Evolutionary conservation across 2,113 vertebrate species (phyloP).

Genomic region (Felis chaus): DNA sequence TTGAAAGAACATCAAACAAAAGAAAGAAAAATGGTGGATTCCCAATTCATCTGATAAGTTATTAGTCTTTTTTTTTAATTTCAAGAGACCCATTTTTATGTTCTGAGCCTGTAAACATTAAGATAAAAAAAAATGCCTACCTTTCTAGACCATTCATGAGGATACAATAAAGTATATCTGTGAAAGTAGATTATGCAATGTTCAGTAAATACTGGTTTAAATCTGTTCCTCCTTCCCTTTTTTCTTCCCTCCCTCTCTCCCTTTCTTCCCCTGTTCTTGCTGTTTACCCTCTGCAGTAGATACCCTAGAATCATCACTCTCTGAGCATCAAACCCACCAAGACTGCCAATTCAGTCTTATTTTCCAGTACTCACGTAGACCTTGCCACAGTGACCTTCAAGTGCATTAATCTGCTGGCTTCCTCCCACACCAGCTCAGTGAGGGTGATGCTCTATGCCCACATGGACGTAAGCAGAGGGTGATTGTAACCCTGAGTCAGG

Average conservation of each 20-base stretch:
- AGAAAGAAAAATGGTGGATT: neutral
- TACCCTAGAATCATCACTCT: neutral
- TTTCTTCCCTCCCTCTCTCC: neutral
- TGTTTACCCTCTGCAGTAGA: neutral
- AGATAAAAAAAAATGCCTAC: neutral
- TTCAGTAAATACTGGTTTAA: neutral
- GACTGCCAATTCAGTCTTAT: neutral
- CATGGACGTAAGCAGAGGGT: conserved; percentile 62
- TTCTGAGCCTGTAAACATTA: neutral
- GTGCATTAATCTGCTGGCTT: neutral
- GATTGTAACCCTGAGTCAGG: conserved; percentile 67
- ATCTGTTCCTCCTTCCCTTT: neutral
- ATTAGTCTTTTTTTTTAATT: neutral
- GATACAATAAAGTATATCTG: neutral
- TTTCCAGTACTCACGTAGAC: neutral
- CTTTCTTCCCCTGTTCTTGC: neutral
- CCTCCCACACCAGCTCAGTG: neutral
- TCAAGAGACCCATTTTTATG: neutral
- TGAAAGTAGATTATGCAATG: neutral
- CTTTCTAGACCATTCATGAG: neutral
- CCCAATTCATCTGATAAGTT: neutral
- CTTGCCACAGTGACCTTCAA: conserved; percentile 48
- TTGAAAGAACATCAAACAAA: conserved; percentile 13
- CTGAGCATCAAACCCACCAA: neutral
- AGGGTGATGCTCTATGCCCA: conserved; percentile 27